These are phyloP conservation scores for Neotoma lepida DNA, from an alignment of 2,113 vertebrate species.

Conservation along the genomic window DNA sequence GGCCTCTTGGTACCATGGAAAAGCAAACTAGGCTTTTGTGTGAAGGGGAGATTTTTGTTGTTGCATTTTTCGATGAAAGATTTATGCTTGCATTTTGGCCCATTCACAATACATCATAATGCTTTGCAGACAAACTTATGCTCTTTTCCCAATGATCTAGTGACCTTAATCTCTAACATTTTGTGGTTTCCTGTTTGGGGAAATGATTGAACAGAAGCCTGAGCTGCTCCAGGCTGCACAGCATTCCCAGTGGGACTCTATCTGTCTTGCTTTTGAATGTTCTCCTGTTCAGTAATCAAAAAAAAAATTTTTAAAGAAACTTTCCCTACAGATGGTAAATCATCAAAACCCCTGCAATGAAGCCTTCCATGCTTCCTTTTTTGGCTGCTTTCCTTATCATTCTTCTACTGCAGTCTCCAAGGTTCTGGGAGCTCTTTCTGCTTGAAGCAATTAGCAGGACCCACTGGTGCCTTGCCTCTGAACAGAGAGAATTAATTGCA, in stretches of 20 bases:
- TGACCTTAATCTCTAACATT: constrained; percentile 77
- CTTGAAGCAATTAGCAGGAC: constrained; percentile 55
- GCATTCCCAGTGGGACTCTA: constrained; percentile 59
- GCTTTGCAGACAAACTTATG: constrained; percentile 74
- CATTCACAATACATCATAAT: constrained; percentile 73
- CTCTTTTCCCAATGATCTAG: constrained; percentile 74
- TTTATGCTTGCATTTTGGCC: constrained; percentile 67
- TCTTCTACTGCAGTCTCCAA: constrained; percentile 61
- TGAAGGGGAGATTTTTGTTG: constrained; percentile 39
- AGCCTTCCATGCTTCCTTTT: constrained; percentile 49
- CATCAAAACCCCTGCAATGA: constrained; percentile 70
- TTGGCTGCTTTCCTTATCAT: constrained; percentile 45
- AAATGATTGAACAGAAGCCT: constrained; percentile 74
- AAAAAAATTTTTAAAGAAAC: constrained; percentile 39
- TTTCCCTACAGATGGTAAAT: constrained; percentile 66
- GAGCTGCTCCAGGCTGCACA: constrained; percentile 69
- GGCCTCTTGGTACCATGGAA: not conserved
- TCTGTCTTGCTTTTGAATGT: constrained; percentile 69
- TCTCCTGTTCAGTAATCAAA: constrained; percentile 64
- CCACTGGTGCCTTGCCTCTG: constrained; percentile 63
- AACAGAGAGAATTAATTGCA: constrained; percentile 77
- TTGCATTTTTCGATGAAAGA: constrained; percentile 67
- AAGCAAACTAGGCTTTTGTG: constrained; percentile 52
- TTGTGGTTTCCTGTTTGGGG: constrained; percentile 81
- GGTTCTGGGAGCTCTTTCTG: not conserved